These are phyloP conservation scores for Parapsyche elsis DNA, from an alignment of 1,140 invertebrate species.

Conservation along the genomic window DNA sequence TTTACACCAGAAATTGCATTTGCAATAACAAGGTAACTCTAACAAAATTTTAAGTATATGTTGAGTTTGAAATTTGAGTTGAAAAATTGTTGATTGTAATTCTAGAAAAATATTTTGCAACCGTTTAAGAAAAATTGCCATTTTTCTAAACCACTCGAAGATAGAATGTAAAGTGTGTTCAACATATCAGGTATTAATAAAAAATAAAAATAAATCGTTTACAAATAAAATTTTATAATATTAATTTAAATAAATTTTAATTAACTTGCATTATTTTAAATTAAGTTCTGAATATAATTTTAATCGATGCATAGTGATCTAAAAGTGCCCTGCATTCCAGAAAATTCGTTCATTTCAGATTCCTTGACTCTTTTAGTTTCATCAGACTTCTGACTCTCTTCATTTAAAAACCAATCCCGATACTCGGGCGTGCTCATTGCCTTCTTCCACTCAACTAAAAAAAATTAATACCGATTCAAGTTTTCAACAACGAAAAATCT, in stretches of 20 bases:
- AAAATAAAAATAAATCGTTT: not conserved
- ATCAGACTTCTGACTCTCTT: constrained; percentile 13
- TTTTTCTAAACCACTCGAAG: constrained; percentile 26
- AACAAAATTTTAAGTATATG: not conserved
- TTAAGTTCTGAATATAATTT: not conserved
- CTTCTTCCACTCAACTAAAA: not conserved
- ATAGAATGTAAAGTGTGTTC: constrained; percentile 20
- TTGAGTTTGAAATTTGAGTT: not conserved
- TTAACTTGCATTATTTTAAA: not conserved
- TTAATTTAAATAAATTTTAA: not conserved
- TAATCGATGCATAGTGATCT: constrained; percentile 19
- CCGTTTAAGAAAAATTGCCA: constrained; percentile 28
- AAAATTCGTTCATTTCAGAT: constrained; percentile 26
- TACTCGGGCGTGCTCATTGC: not conserved
- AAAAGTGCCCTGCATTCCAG: constrained; percentile 25
- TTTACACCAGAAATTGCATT: constrained; percentile 10
- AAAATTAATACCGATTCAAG: not conserved
- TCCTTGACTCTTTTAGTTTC: not conserved
- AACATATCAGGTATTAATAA: not conserved
- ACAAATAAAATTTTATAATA: too few relatives aligned
- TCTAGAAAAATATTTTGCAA: constrained; percentile 25
- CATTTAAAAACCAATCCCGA: not conserved
- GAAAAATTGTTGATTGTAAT: not conserved
- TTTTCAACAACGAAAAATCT: not conserved
- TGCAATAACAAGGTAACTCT: constrained; percentile 1